Base-by-base conservation (phyloP, 2,113 vertebrate genomes). In the Phalacrocorax aristotelis region DNA sequence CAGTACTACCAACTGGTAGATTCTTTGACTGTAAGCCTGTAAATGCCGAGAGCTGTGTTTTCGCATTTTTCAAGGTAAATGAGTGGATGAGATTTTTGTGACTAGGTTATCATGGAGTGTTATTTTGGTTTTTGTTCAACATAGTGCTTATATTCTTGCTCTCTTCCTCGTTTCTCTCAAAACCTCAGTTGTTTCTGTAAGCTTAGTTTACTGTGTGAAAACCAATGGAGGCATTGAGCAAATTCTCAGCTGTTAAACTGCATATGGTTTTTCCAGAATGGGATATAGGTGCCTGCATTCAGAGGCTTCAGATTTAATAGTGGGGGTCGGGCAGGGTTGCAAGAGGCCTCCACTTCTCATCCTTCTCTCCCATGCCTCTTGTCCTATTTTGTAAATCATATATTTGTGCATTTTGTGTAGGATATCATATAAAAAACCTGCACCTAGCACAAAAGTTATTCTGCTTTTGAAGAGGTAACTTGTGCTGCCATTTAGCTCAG, bases 241-340 rank as follows among this genome's bases (percentile, higher is more conserved):
- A 18, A 88, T 90, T 94, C 90, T 86, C 83, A 92, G 91, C 83
- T 95, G 57, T 93, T 87, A 49, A 91, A 62, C 65, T 71, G 48
- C 11, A 3, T 57, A 9, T 66, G 46, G 2, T 29, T 95, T 90
- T 95, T 86, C 64, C 69, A 87, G 64, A 74, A 19, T 11, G 38
- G 42, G 38, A 29, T 60, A 55, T 18, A 90, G 46, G 38, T 83
- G 85, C 29, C 57, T 85, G 68, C 46, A 34, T 69, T 90, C 48
- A 60, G 38, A 79, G n/a, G 77, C 51, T 83, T 46, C 14, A 0
- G 1, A 55, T 70, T 81, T 70, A 70, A 32, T 30, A 68, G 55
- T 14, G 30, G 34, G 8, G 29, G 9, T 19, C 0, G 2, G 44
- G 11, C 68, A 15, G 48, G 26, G 5, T 58, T 82, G 69, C 38